Evolutionary conservation across 1,140 invertebrate species (phyloP), one percentile per base, ranked within the genome.

Genomic region (Riptortus pedestris): DNA sequence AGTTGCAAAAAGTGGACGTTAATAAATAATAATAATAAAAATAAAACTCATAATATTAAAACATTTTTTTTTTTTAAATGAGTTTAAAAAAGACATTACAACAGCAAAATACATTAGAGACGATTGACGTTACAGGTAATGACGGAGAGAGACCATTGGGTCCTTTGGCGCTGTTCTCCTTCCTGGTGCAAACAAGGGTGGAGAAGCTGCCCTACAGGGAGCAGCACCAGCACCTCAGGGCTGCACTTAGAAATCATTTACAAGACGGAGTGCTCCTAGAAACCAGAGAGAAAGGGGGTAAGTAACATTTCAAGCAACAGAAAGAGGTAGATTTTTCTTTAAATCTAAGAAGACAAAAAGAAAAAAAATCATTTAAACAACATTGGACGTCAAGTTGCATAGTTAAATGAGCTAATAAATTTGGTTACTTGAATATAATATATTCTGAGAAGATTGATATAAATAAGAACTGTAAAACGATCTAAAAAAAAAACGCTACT

Each of bases 211-310:
- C 64, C 26, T 70, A 67, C 55, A 65, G 63, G 28, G 66, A 70
- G 60, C 69, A 69, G 47, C 63, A 73, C 47, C 52, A 65, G 9
- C 62, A 65, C 3, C 64, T 73, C 29, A 64, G 67, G 7, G 28
- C 60, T 24, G 68, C 71, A 2, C 62, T 73, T 47, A 68, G 64
- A 55, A 31, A 52, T 33, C 67, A 68, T 61, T 69, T 71, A 48
- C 67, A 67, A 29, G 66, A 71, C 22, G 72, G 72, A 26, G 58
- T 69, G 18, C 66, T 73, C 11, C 67, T 73, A 12, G 69, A 71
- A 52, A 69, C 72, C 16, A 69, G 70, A 65, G 72, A 73, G 63
- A 73, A 72, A 67, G 71, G 72, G 69, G 72, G 72, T 73, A 52
- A 60, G 20, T 1, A 59, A 33, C 20, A 3, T 12, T n/a, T 2